Conservation (phyloP, 2,888 invertebrate species). For the Pandemis heparana region DNA sequence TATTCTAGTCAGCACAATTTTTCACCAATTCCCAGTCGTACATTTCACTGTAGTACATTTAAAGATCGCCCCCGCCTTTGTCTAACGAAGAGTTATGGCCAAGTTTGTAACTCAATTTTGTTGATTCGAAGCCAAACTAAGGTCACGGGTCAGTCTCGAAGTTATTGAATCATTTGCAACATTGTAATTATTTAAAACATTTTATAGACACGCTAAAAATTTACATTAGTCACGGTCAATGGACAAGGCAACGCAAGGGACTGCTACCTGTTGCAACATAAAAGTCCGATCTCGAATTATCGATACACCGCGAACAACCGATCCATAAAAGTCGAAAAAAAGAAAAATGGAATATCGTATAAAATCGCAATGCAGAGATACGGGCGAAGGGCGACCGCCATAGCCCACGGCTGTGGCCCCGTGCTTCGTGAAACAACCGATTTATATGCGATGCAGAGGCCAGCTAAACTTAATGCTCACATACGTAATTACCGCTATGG, state of each 20-base stretch:
- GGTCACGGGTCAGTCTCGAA: background rate
- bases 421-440: conserved; percentile 83
- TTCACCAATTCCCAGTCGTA: no score
- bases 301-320: conserved; percentile 80
- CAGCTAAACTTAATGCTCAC: conserved; percentile 77
- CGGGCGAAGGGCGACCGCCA: conserved; percentile 70
- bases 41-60: no score
- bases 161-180: background rate
- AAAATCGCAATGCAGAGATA: conserved; percentile 82
- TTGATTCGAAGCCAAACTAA: background rate
- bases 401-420: conserved; percentile 80
- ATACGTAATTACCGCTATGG: conserved; percentile 76
- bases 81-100: no score
- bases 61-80: no score
- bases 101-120: no score
- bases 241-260: background rate
- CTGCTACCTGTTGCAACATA: conserved; percentile 60
- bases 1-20: no score
- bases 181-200: background rate
- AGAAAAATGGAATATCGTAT: conserved; percentile 80
- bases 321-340: conserved; percentile 81
- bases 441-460: conserved; percentile 79
- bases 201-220: conserved; percentile 13
- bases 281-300: conserved; percentile 78
- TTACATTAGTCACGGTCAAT: background rate